Percentiles rank a stretch among this genome's conserved stretches.
Evolutionary conservation across 2,888 invertebrate genomes (phyloP).

Genomic region (Drosophila birchii): DNA sequence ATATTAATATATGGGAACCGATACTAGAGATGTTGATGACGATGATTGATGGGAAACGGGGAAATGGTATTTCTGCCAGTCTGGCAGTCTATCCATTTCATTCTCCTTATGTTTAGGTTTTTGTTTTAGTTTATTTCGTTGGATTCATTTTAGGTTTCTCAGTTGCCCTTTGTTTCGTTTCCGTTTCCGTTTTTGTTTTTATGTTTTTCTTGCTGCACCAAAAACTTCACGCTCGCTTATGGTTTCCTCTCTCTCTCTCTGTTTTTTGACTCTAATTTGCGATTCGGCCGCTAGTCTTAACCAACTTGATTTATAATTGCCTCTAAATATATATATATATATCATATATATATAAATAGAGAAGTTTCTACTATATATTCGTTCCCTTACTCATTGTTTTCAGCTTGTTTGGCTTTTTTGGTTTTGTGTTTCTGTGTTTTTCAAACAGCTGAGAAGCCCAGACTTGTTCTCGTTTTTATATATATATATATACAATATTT

Average conservation of each 20-base stretch:
- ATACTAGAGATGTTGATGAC: conserved; percentile 15
- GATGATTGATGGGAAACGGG: background rate
- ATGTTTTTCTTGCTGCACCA: conserved; percentile 59
- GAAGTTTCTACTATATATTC: conserved; percentile 17
- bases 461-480: conserved; percentile 20
- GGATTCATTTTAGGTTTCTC: conserved; percentile 11
- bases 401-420: conserved; percentile 49
- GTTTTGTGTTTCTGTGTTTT: conserved; percentile 44
- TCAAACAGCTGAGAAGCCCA: conserved; percentile 37
- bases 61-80: conserved; percentile 24
- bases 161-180: conserved; percentile 22
- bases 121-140: conserved; percentile 23
- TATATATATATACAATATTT: conserved; percentile 26
- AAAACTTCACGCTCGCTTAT: conserved; percentile 55
- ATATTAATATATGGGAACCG: background rate
- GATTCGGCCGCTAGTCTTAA: conserved; percentile 41
- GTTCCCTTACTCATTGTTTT: conserved; percentile 42
- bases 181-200: conserved; percentile 7
- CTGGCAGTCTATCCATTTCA: conserved; percentile 32
- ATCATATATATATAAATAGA: background rate
- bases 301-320: conserved; percentile 1
- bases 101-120: conserved; percentile 27
- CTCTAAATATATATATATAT: conserved; percentile 12
- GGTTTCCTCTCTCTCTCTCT: conserved; percentile 9
- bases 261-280: conserved; percentile 15